Base-by-base conservation (phyloP, 2,797 vertebrate genomes). In the Neopelma chrysocephalum region DNA sequence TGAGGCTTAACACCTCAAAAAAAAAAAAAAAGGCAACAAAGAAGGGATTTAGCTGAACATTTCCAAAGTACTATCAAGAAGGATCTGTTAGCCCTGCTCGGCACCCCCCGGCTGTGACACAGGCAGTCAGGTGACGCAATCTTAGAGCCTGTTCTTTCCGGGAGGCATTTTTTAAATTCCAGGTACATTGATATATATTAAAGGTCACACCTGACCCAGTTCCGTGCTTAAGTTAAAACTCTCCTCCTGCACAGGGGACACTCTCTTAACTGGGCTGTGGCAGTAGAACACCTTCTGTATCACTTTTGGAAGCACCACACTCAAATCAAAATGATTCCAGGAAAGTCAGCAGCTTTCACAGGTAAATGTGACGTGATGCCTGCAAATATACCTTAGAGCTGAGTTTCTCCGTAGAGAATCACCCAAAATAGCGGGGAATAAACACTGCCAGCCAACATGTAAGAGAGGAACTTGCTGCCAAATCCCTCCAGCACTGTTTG, bases 381-480 rank as follows among this genome's bases (percentile, higher is more conserved):
- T 62, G 64, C 47, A 70, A 71, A 73, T 31, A 17, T 4, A 62
- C 12, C 38, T 66, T 19, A 75, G 25, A 77, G 36, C 21, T 36
- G 17, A 70, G 29, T 6, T 71, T 65, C 62, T 65, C 42, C 36
- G 1, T 1, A 29, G 29, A 66, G 21, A 45, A 79, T 72, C 61
- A n/a, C 53, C 18, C 10, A 15, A 45, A 89, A 17, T 40, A 42
- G 36, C 0, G 2, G 15, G 47, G 62, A 78, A 71, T 51, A 61
- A 79, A 84, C 11, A 84, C 6, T 66, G 61, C 51, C 69, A 72
- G 42, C 71, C 34, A 89, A 84, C 57, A 38, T 34, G 7, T 22
- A 61, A 70, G 23, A 77, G 51, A 57, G n/a, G 9, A 70, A 58
- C 34, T 57, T 87, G 23, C 65, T 94, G 87, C 82, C 79, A 93